Evolutionary conservation across 2,888 invertebrate species (phyloP), one percentile per base, ranked within the genome.

Genomic region (Onchidella celtica): DNA sequence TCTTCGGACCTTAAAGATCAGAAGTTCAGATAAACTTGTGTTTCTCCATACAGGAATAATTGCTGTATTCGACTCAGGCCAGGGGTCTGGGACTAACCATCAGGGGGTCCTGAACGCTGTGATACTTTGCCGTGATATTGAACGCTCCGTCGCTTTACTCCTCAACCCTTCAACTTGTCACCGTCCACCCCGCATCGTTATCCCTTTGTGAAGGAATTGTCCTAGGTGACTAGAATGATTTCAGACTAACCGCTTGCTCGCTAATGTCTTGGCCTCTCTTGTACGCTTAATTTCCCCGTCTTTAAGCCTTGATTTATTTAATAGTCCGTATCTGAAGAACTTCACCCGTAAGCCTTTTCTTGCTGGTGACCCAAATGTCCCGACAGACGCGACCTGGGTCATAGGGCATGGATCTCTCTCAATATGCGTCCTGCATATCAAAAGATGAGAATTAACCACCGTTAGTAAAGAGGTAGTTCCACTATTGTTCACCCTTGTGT

Each of bases 281-380:
- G 36, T n/a, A 47, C 57, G 57, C 68, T 27, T 77, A n/a, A 77
- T 68, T 68, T 55, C 27, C 55, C 38, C 21, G n/a, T 36, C 38
- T 47, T 75, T 65, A 1, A 40, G 75, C n/a, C 65, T 11, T 77
- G 77, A 68, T 66, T 66, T 66, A 57, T 77, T 77, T 77, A 68
- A 77, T 57, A 77, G 77, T 27, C 27, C 24, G 40, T 55, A 29
- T 68, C 55, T 68, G 11, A 14, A n/a, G 34, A 6, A 72, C 11
- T 21, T 69, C 11, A 55, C 47, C 70, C 36, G 47, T 11, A 21
- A 27, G 57, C 0, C 36, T 55, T 27, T 72, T 72, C 34, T 59
- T 73, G 3, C 38, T 70, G 6, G 59, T 36, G 32, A 73, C 73
- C 59, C 36, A 32, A 32, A 38, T 36, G 24, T 29, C 24, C 32